Evolutionary conservation across 1,140 invertebrate genomes (phyloP).

Genomic region (Drosophila azteca): DNA sequence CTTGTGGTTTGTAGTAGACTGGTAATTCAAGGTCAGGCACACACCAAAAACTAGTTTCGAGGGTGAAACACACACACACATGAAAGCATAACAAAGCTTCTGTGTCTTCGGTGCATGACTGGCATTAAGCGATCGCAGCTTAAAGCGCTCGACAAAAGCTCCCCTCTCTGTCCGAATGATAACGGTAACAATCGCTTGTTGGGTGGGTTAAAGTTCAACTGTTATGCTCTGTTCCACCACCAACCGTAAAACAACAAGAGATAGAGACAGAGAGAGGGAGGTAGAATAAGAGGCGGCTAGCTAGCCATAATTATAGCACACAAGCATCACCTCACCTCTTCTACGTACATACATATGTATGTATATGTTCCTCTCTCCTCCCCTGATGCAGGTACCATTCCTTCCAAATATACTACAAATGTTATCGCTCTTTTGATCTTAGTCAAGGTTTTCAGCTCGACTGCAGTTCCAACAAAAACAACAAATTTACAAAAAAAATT

Average conservation of each 20-base stretch:
- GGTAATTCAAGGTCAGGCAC: constrained; percentile 62
- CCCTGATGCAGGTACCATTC: too few relatives aligned
- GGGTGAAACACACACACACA: constrained; percentile 12
- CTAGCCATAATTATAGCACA: too few relatives aligned
- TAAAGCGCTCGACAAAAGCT: constrained; percentile 19
- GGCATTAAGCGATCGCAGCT: constrained; percentile 11
- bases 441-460: constrained; percentile 42
- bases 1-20: not conserved
- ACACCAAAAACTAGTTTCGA: constrained; percentile 58
- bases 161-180: constrained; percentile 4
- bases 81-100: constrained; percentile 22
- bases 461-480: constrained; percentile 15
- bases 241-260: constrained; percentile 24
- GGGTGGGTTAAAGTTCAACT: constrained; percentile 38
- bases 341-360: too few relatives aligned
- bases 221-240: constrained; percentile 24
- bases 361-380: too few relatives aligned
- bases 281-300: too few relatives aligned
- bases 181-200: constrained; percentile 16
- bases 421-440: constrained; percentile 54
- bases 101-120: constrained; percentile 24
- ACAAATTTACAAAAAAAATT: constrained; percentile 1
- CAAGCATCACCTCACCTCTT: too few relatives aligned
- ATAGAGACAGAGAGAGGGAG: not conserved
- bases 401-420: not conserved